A percentile compares a stretch with the other conserved stretches of the same genome.
Conservation (phyloP, 2,113 vertebrate genomes). For the Madoqua kirkii region DNA sequence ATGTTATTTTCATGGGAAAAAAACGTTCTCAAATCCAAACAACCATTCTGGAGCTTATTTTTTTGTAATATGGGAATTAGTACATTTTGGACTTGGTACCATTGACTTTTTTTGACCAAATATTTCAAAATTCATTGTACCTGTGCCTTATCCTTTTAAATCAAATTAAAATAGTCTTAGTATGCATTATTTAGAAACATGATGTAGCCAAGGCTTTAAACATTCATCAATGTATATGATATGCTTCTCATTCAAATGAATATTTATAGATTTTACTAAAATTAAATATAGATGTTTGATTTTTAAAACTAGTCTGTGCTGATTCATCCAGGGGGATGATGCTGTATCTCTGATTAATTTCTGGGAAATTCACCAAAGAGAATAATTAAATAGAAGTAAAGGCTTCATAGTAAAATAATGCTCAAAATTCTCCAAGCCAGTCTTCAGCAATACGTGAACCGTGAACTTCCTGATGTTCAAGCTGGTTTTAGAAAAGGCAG, state of each 20-base stretch:
- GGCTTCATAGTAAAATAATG: not conserved
- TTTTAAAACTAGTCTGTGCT: not conserved
- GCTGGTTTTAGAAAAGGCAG: too few relatives aligned
- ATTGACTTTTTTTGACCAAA: not conserved
- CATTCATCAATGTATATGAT: not conserved
- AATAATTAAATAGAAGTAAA: not conserved
- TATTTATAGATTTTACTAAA: not conserved
- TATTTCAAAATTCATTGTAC: not conserved
- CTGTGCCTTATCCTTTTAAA: not conserved
- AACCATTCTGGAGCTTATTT: not conserved
- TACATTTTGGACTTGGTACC: not conserved
- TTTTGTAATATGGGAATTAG: constrained; percentile 2
- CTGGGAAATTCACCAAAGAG: not conserved
- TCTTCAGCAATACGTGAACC: too few relatives aligned
- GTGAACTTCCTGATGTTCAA: too few relatives aligned
- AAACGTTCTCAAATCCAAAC: not conserved
- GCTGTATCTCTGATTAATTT: constrained; percentile 1
- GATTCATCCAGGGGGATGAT: not conserved
- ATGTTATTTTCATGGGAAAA: constrained; percentile 37
- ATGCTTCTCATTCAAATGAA: not conserved
- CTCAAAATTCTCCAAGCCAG: too few relatives aligned
- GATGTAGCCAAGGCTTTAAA: not conserved
- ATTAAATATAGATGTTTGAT: not conserved
- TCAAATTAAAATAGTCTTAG: not conserved
- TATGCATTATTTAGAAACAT: constrained; percentile 3